These are phyloP conservation scores for Falcaria lacertinaria DNA, from an alignment of 2,888 invertebrate genomes.

Conservation along the genomic window DNA sequence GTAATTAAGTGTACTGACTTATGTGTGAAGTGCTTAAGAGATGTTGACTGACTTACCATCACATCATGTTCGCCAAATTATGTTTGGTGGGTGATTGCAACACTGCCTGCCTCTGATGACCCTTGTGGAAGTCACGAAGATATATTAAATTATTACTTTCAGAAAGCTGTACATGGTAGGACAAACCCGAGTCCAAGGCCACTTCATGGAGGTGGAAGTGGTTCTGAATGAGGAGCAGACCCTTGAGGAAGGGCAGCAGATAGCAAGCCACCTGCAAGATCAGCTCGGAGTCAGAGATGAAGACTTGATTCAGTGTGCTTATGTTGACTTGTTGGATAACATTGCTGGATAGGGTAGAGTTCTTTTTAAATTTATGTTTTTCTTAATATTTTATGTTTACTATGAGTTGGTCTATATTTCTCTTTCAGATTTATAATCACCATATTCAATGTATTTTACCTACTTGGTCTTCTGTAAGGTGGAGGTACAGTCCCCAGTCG, in stretches of 20 bases:
- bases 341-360: not conserved
- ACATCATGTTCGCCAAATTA: too few relatives aligned
- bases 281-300: constrained; percentile 81
- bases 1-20: too few relatives aligned
- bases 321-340: constrained; percentile 83
- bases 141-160: constrained; percentile 19
- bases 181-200: constrained; percentile 92
- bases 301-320: constrained; percentile 86
- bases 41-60: too few relatives aligned
- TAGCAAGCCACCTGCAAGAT: constrained; percentile 84
- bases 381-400: not conserved
- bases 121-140: too few relatives aligned
- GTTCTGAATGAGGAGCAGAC: constrained; percentile 83
- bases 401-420: too few relatives aligned
- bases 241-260: constrained; percentile 83
- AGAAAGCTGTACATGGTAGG: constrained; percentile 88
- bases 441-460: too few relatives aligned
- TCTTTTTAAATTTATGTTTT: constrained; percentile 3
- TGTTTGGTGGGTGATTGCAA: too few relatives aligned
- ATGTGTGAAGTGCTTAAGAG: too few relatives aligned
- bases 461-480: too few relatives aligned
- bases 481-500: too few relatives aligned
- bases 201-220: constrained; percentile 93
- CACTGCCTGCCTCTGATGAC: too few relatives aligned
- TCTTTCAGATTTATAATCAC: too few relatives aligned